Conservation (phyloP, 1,140 invertebrate species). For the Drosophila murphyi region DNA sequence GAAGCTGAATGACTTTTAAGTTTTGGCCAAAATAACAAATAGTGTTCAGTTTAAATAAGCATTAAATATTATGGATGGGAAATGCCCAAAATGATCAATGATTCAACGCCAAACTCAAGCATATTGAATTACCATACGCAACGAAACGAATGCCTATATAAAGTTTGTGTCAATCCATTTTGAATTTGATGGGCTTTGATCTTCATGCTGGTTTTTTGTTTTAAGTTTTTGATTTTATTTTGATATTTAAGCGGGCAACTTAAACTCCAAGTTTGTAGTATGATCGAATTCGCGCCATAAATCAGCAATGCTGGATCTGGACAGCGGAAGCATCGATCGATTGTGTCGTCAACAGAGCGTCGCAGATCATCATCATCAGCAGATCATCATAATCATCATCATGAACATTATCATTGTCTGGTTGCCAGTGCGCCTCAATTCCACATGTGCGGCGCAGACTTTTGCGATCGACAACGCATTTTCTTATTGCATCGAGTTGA, state of each 20-base stretch:
- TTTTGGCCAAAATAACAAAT: conserved; percentile 11
- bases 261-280: conserved; percentile 29
- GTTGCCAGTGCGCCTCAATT: conserved; percentile 11
- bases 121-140: conserved; percentile 58
- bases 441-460: conserved; percentile 71
- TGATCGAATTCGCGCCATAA: conserved; percentile 60
- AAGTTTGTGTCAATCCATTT: conserved; percentile 17
- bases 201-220: conserved; percentile 1
- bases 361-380: conserved; percentile 16
- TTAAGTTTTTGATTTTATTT: conserved; percentile 2
- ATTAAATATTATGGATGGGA: conserved; percentile 29
- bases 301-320: conserved; percentile 48
- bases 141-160: conserved; percentile 15
- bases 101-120: conserved; percentile 36
- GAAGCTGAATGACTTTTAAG: conserved; percentile 30
- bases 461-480: conserved; percentile 48
- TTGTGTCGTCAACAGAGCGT: conserved; percentile 31
- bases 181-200: conserved; percentile 55
- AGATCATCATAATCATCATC: neutral
- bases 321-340: conserved; percentile 54
- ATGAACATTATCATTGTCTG: conserved; percentile 16
- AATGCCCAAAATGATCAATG: conserved; percentile 56
- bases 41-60: conserved; percentile 1
- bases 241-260: conserved; percentile 16
- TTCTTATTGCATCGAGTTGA: conserved; percentile 36